phyloP scores from a whole-genome alignment of 2,113 vertebrate genomes.

The Tricholaema leucomelas region DNA sequence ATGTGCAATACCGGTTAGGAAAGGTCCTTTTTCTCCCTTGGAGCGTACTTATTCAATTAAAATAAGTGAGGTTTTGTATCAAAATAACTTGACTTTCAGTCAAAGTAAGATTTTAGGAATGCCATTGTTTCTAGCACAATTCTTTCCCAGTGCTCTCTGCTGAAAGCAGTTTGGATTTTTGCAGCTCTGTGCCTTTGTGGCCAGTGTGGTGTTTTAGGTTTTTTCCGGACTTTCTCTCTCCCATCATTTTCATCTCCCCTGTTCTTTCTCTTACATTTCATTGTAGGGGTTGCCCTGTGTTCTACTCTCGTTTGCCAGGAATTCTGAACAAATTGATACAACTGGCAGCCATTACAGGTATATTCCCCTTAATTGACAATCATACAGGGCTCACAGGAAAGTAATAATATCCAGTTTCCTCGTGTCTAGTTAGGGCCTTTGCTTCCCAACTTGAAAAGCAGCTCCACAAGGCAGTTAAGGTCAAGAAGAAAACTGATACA shows the following conservation, averaged over 20 bases:
- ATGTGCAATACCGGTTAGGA: not conserved
- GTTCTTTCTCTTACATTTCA: not conserved
- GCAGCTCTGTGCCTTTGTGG: not conserved
- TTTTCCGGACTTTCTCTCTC: not conserved
- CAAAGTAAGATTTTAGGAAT: not conserved
- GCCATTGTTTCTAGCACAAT: not conserved
- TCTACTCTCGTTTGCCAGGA: slow-evolving; percentile 14
- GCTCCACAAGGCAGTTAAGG: slow-evolving; percentile 31
- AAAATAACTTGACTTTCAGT: not conserved
- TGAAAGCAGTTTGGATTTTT: not conserved
- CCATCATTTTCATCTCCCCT: slow-evolving; percentile 15
- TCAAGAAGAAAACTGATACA: slow-evolving; percentile 46
- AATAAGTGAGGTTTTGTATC: not conserved
- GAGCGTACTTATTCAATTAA: not conserved
- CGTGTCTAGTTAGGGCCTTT: slow-evolving; percentile 39
- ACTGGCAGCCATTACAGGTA: slow-evolving; percentile 20
- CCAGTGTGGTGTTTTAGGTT: not conserved
- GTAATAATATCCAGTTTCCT: slow-evolving; percentile 10
- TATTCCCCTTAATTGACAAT: slow-evolving; percentile 49
- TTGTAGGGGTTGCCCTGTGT: slow-evolving; percentile 23
- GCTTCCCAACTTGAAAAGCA: slow-evolving; percentile 44
- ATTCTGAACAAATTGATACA: slow-evolving; percentile 48
- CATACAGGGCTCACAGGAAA: slow-evolving; percentile 27
- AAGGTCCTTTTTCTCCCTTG: not conserved
- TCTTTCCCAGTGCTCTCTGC: not conserved